Conservation (phyloP, 2,113 vertebrate species). For the Pollimyrus isidori region DNA sequence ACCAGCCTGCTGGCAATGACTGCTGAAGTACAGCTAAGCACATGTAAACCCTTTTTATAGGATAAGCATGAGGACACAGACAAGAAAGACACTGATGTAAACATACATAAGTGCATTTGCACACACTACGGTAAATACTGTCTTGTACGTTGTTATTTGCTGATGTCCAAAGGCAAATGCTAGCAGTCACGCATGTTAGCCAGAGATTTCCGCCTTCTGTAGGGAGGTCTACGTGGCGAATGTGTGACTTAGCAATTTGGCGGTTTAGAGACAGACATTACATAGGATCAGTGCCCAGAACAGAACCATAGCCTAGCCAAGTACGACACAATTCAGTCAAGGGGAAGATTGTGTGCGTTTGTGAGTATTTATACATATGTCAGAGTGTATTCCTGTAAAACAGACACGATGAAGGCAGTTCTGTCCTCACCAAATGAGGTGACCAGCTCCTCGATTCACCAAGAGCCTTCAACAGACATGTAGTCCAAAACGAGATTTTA, state of each 20-base stretch:
- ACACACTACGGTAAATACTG: neutral
- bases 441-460: neutral
- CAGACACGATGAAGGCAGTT: neutral
- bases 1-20: neutral
- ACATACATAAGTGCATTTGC: neutral
- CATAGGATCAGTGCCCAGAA: neutral
- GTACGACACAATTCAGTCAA: neutral
- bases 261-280: neutral
- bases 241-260: neutral
- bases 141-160: neutral
- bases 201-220: neutral
- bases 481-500: neutral
- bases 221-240: neutral
- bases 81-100: neutral
- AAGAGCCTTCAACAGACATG: neutral
- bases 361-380: neutral
- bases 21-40: neutral
- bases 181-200: neutral
- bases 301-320: neutral
- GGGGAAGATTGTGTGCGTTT: neutral
- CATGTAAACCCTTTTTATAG: neutral
- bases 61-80: neutral
- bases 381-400: neutral
- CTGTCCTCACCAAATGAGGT: neutral
- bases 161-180: neutral